A percentile compares a stretch with the other conserved stretches of the same genome.
phyloP scores from a whole-genome alignment of 2,797 vertebrate genomes.

The Peromyscus attwateri region DNA sequence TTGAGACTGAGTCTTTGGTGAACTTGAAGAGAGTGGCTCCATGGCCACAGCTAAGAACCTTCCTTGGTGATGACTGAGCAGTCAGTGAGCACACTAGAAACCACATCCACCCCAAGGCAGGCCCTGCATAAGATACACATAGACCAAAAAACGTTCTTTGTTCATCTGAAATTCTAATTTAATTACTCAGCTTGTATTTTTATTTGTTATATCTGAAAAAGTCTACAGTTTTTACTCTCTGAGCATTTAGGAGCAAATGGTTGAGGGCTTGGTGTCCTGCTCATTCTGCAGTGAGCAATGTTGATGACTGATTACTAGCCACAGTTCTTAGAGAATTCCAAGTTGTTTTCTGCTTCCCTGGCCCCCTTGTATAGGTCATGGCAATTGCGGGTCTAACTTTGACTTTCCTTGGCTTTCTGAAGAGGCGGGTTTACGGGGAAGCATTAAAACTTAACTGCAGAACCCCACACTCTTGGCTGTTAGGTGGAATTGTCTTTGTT shows the following conservation, averaged over 20 bases:
- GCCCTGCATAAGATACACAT: neutral
- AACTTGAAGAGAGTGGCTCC: neutral
- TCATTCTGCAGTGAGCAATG: neutral
- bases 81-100: neutral
- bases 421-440: neutral
- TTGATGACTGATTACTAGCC: neutral
- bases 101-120: neutral
- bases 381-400: neutral
- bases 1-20: neutral
- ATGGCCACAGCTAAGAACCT: neutral
- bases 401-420: neutral
- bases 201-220: neutral
- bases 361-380: neutral
- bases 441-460: neutral
- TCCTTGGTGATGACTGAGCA: neutral
- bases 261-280: neutral
- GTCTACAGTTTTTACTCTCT: neutral
- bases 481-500: neutral
- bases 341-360: neutral
- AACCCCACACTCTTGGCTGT: neutral
- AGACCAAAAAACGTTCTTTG: neutral
- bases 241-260: neutral
- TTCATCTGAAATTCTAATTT: conserved; percentile 34
- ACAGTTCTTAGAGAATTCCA: neutral
- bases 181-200: neutral